phyloP scores from a whole-genome alignment of 1,140 invertebrate genomes.

The Monomorium pharaonis region DNA sequence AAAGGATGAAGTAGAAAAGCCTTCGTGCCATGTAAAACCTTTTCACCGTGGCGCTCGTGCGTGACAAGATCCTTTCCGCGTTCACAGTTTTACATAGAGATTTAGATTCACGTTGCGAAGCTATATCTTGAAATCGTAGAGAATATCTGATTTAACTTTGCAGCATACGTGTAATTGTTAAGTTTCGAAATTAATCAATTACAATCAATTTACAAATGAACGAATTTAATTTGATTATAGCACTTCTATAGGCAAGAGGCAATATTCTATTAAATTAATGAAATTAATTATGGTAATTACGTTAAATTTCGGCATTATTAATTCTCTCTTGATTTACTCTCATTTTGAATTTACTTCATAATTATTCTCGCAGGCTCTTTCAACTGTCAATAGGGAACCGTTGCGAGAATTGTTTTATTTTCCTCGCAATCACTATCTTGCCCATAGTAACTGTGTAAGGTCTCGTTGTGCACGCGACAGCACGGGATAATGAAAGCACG shows the following conservation, averaged over 20 bases:
- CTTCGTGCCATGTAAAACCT: neutral
- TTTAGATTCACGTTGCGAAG: neutral
- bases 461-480: neutral
- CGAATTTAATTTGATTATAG: neutral
- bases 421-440: too few relatives aligned
- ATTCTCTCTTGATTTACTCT: neutral
- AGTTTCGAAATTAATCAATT: neutral
- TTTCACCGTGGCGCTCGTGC: neutral
- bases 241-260: neutral
- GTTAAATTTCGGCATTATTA: neutral
- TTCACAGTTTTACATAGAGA: neutral
- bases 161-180: neutral
- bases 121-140: neutral
- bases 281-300: constrained; percentile 6
- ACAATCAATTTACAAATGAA: neutral
- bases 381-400: neutral
- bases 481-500: neutral
- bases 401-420: neutral
- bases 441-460: too few relatives aligned
- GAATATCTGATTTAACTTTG: neutral
- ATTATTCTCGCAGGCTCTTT: neutral
- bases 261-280: neutral
- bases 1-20: neutral
- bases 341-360: neutral
- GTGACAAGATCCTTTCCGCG: neutral